Evolutionary conservation across 35 echinoderm and acorn worm species (phyloP).

Genomic region (Ptychodera flava): DNA sequence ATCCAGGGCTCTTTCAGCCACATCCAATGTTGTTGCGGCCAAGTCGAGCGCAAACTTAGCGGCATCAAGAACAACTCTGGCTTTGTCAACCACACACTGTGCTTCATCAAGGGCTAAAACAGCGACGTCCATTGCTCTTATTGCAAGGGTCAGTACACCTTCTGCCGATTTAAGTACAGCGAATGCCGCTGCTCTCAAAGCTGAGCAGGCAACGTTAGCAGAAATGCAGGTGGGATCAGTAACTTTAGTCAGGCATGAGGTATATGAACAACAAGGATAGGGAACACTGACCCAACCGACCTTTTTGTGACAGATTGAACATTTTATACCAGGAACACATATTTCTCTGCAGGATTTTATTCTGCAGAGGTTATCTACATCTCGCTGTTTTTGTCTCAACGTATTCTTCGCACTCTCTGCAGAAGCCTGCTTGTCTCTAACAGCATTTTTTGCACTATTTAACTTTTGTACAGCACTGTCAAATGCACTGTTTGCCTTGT

Average conservation of each 20-base stretch:
- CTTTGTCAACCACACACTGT: background rate
- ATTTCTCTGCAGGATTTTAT: background rate
- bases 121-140: background rate
- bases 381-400: background rate
- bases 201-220: background rate
- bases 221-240: background rate
- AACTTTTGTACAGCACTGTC: background rate
- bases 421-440: background rate
- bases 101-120: background rate
- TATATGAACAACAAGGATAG: background rate
- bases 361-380: background rate
- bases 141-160: background rate
- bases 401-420: background rate
- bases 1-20: no score
- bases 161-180: background rate
- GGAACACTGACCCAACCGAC: background rate
- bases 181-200: background rate
- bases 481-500: background rate
- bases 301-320: background rate
- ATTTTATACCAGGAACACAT: background rate
- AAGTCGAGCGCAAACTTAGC: background rate
- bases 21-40: no score
- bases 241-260: background rate
- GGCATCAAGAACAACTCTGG: background rate
- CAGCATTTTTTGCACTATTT: background rate